Evolutionary conservation across 2,797 vertebrate species (phyloP).

Genomic region (Peromyscus nudipes): DNA sequence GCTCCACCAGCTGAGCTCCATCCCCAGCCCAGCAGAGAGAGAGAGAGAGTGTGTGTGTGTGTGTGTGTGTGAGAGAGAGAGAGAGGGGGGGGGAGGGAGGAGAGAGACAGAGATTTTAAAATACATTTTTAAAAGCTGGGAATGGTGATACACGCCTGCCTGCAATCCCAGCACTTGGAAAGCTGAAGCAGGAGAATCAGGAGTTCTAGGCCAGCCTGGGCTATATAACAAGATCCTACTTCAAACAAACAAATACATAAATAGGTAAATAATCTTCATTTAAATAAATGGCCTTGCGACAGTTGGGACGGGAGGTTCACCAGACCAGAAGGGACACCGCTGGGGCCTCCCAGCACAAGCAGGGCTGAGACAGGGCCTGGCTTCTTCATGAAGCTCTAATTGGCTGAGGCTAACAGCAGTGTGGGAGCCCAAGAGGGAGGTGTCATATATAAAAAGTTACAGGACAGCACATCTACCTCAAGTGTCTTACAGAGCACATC

Average conservation of each 20-base stretch:
- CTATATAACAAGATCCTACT: background rate
- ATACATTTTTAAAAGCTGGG: background rate
- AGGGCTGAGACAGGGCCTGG: background rate
- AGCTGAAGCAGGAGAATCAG: background rate
- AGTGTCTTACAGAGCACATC: conserved; percentile 87
- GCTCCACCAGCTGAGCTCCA: background rate
- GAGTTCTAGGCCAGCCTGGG: background rate
- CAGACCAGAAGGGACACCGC: background rate
- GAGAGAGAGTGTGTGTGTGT: no score
- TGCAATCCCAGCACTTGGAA: background rate
- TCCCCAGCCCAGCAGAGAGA: background rate
- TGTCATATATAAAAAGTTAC: conserved; percentile 85
- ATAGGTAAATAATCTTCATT: background rate
- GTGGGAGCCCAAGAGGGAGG: background rate
- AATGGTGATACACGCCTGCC: background rate
- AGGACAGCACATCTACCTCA: conserved; percentile 86
- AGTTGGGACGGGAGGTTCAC: background rate
- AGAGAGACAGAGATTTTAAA: background rate
- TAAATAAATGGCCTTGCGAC: conserved; percentile 27
- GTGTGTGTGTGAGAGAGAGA: background rate
- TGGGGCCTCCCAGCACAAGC: background rate
- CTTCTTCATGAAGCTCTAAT: conserved; percentile 57
- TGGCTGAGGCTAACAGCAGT: conserved; percentile 63
- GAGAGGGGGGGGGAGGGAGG: background rate
- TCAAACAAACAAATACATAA: background rate